Evolutionary conservation across 2,797 vertebrate species (phyloP).

Genomic region (Pachyuromys duprasi): DNA sequence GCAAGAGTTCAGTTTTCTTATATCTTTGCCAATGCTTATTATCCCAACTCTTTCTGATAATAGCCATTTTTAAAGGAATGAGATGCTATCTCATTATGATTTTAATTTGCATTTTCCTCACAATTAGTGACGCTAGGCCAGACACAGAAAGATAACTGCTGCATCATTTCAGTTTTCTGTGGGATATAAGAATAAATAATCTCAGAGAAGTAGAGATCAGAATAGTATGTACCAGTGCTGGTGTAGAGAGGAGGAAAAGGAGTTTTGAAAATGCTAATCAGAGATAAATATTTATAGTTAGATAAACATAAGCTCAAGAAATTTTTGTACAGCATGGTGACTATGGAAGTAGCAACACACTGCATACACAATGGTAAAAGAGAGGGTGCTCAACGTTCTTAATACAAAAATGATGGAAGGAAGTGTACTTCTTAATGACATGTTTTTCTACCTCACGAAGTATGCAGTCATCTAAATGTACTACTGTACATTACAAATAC

Average conservation of each 20-base stretch:
- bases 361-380: not conserved
- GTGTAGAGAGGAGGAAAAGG: not conserved
- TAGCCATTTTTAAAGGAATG: not conserved
- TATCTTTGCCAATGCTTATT: not conserved
- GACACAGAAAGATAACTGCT: not conserved
- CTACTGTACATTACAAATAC: not conserved
- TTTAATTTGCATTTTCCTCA: slow-evolving; percentile 34
- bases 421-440: not conserved
- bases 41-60: not conserved
- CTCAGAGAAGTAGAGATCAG: not conserved
- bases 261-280: not conserved
- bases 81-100: not conserved
- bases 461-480: not conserved
- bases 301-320: not conserved
- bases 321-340: not conserved
- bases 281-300: not conserved
- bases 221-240: not conserved
- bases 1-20: not conserved
- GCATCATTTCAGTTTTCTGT: not conserved
- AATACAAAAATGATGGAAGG: not conserved
- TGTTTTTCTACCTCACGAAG: not conserved
- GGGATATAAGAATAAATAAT: not conserved
- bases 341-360: not conserved
- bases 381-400: not conserved
- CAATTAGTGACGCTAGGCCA: not conserved